Conservation (phyloP, 1,140 invertebrate genomes). For the Carposina sasakii region DNA sequence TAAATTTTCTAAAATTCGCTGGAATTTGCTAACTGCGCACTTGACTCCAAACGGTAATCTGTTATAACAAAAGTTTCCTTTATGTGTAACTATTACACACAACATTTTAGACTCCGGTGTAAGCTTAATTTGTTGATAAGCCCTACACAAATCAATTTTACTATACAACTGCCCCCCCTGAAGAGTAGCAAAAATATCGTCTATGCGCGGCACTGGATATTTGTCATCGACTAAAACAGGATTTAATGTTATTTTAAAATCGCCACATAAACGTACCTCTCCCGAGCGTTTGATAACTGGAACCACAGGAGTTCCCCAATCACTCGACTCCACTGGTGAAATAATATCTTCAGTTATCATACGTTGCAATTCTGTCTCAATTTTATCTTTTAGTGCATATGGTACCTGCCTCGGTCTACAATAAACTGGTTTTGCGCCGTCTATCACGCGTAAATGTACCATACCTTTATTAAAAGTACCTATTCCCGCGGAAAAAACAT, state of each 20-base stretch:
- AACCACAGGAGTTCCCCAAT: constrained; percentile 11
- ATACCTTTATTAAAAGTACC: constrained; percentile 5
- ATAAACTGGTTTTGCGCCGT: constrained; percentile 29
- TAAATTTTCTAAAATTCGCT: constrained; percentile 43
- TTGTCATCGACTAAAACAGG: constrained; percentile 29
- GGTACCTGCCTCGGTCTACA: constrained; percentile 29
- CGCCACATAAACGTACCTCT: constrained; percentile 32
- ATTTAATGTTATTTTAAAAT: constrained; percentile 60
- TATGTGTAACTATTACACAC: constrained; percentile 26
- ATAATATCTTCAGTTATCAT: constrained; percentile 19
- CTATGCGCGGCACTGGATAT: constrained; percentile 40
- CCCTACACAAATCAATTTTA: constrained; percentile 39
- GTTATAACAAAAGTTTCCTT: constrained; percentile 24
- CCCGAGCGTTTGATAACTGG: constrained; percentile 23
- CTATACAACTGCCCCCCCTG: constrained; percentile 30
- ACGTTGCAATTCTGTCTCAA: constrained; percentile 27
- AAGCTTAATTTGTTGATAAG: constrained; percentile 41
- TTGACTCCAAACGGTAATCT: constrained; percentile 26
- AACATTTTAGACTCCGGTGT: constrained; percentile 30
- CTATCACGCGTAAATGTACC: not conserved
- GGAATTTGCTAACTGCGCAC: constrained; percentile 37
- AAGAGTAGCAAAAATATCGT: constrained; percentile 37
- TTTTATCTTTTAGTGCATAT: constrained; percentile 24
- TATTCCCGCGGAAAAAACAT: constrained; percentile 7
- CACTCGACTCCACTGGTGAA: constrained; percentile 11